Evolutionary conservation across 1,140 invertebrate genomes (phyloP).

Genomic region (Contarinia nasturtii): DNA sequence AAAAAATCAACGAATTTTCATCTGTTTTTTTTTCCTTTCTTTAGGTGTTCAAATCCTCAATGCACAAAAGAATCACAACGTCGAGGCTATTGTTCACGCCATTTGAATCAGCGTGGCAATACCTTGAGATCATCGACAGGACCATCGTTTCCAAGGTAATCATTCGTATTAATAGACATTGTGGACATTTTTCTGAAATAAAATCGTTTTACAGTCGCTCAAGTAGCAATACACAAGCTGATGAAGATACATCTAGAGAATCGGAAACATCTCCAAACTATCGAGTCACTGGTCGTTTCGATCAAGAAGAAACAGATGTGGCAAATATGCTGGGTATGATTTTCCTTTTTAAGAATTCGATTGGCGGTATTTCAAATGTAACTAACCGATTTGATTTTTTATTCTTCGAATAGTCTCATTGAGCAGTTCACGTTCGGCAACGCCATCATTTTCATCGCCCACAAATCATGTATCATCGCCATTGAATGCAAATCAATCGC

Average conservation of each 20-base stretch:
- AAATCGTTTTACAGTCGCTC: conserved; percentile 22
- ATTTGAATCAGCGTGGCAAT: conserved; percentile 48
- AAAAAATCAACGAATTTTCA: too few species aligned
- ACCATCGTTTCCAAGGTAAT: conserved; percentile 19
- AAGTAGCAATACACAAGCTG: conserved; percentile 41
- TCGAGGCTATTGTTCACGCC: conserved; percentile 86
- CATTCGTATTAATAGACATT: too few species aligned
- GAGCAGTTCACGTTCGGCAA: conserved; percentile 76
- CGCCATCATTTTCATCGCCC: conserved; percentile 67
- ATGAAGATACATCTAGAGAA: conserved; percentile 76
- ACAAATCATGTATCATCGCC: conserved; percentile 45
- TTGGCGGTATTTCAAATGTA: not conserved
- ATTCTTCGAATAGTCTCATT: conserved; percentile 59
- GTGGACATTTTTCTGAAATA: not conserved
- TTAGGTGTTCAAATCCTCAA: conserved; percentile 55
- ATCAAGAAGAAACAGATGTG: conserved; percentile 88
- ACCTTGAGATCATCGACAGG: conserved; percentile 15
- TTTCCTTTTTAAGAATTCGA: not conserved
- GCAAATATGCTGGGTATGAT: conserved; percentile 85
- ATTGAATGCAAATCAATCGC: conserved; percentile 38
- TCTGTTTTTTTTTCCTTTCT: too few species aligned
- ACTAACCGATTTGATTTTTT: not conserved
- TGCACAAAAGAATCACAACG: conserved; percentile 98
- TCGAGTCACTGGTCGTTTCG: conserved; percentile 57
- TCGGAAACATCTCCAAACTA: conserved; percentile 72